Conservation (phyloP, 2,888 invertebrate species). For the Ischnus inquisitorius region DNA sequence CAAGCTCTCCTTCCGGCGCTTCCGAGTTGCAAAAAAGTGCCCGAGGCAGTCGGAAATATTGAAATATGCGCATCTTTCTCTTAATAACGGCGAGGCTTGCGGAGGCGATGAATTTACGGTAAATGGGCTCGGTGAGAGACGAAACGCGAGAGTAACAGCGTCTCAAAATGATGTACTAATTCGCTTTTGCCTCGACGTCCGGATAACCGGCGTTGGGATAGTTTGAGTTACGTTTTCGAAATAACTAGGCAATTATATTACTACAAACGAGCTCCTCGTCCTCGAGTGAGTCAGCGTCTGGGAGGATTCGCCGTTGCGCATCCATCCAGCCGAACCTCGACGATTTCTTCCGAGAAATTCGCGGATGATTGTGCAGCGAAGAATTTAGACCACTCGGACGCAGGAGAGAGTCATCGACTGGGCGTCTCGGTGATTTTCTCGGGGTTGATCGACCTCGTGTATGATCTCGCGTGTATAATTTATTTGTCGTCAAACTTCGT, state of each 20-base stretch:
- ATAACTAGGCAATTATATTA: conserved; percentile 47
- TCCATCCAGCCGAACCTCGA: background rate
- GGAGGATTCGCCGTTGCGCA: background rate
- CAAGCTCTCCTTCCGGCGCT: background rate
- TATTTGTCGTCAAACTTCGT: conserved; percentile 55
- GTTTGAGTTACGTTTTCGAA: conserved; percentile 36
- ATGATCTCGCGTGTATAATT: conserved; percentile 29
- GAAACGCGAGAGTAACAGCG: conserved; percentile 1
- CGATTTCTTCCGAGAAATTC: background rate
- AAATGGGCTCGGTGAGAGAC: conserved; percentile 19
- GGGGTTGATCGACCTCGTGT: conserved; percentile 21
- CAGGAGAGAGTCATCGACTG: conserved; percentile 22
- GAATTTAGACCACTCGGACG: background rate
- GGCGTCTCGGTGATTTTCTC: conserved; percentile 39
- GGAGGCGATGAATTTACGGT: conserved; percentile 12
- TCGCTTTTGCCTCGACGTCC: conserved; percentile 34
- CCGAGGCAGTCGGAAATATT: conserved; percentile 26
- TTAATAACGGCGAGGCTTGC: conserved; percentile 16
- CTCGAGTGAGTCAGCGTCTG: conserved; percentile 20
- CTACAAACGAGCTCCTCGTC: conserved; percentile 22
- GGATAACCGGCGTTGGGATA: background rate
- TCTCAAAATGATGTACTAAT: conserved; percentile 40
- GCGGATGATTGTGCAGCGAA: background rate
- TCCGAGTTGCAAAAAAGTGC: background rate
- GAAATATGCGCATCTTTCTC: conserved; percentile 14